phyloP scores from a whole-genome alignment of 2,113 vertebrate species.

The Sorex fumeus region DNA sequence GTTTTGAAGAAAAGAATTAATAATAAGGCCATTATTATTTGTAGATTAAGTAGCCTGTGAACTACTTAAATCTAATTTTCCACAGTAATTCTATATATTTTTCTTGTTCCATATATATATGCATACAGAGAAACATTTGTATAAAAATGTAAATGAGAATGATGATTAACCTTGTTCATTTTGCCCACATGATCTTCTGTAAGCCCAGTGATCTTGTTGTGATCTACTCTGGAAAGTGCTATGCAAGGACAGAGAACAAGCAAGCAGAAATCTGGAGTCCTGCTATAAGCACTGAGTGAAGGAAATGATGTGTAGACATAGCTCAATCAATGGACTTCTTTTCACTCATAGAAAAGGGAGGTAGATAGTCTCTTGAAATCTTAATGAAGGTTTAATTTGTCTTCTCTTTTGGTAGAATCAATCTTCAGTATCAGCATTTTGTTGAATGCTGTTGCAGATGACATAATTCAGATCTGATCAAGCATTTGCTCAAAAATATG shows the following conservation, averaged over 20 bases:
- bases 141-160: neutral
- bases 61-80: neutral
- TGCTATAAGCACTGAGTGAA: neutral
- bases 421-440: neutral
- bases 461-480: too few species aligned
- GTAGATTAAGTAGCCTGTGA: neutral
- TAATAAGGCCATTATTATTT: neutral
- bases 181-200: neutral
- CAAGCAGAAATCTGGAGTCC: neutral
- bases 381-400: neutral
- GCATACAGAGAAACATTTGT: neutral
- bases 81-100: neutral
- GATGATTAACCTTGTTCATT: neutral
- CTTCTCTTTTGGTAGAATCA: neutral
- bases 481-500: too few species aligned
- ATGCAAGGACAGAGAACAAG: neutral
- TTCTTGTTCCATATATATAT: neutral
- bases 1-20: constrained; percentile 30
- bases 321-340: neutral
- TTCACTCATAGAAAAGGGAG: neutral
- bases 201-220: neutral
- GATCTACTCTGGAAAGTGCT: neutral
- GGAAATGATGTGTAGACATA: neutral
- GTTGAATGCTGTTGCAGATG: neutral
- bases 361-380: neutral